Evolutionary conservation across 2,888 invertebrate genomes (phyloP).

Genomic region (Thymelicus sylvestris): DNA sequence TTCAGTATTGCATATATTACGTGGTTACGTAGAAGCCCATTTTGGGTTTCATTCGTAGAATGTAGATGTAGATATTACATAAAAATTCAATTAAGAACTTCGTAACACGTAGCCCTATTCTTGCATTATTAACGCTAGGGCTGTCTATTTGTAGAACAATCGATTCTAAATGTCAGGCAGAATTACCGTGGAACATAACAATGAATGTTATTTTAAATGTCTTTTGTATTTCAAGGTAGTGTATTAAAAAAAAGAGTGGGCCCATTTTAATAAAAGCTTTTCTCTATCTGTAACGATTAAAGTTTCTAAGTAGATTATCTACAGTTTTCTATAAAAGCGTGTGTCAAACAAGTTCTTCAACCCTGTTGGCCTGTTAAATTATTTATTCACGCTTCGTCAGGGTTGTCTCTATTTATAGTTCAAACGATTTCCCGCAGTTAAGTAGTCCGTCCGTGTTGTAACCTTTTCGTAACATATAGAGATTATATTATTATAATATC

Average conservation of each 20-base stretch:
- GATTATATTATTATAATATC: slow-evolving; percentile 2
- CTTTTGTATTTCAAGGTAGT: too few relatives aligned
- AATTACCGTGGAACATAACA: too few relatives aligned
- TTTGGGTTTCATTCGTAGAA: too few relatives aligned
- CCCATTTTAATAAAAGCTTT: too few relatives aligned
- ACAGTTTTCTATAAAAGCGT: background rate
- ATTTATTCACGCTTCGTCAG: slow-evolving; percentile 33
- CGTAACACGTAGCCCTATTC: background rate
- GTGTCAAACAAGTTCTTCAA: background rate
- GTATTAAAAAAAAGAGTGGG: too few relatives aligned
- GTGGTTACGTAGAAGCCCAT: too few relatives aligned
- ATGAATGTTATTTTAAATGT: too few relatives aligned
- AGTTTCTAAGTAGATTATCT: background rate
- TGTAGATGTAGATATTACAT: too few relatives aligned
- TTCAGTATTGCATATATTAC: too few relatives aligned
- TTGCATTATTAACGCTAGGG: slow-evolving; percentile 5
- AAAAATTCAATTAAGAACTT: background rate
- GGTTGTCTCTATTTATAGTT: slow-evolving; percentile 39
- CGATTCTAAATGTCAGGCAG: background rate
- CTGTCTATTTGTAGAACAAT: slow-evolving; percentile 10
- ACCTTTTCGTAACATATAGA: background rate
- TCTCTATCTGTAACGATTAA: too few relatives aligned
- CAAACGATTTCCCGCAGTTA: slow-evolving; percentile 36
- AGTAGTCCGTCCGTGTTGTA: background rate
- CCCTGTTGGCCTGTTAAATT: slow-evolving; percentile 15